Evolutionary conservation across 2,797 vertebrate species (phyloP).

Genomic region (Cossypha dichroa): DNA sequence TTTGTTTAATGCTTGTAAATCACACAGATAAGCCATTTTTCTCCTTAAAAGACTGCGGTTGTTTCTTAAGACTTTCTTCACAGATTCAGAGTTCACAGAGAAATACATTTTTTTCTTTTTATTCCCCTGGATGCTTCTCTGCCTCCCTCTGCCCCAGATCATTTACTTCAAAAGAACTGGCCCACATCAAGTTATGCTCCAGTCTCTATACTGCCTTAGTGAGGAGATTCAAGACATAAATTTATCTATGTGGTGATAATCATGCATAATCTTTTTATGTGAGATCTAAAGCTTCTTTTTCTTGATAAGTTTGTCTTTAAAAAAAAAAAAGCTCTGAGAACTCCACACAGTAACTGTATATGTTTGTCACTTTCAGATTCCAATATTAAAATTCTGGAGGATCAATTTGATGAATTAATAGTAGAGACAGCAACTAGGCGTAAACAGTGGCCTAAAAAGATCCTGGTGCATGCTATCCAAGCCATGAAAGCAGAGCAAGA

Average conservation of each 20-base stretch:
- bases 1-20: background rate
- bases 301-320: background rate
- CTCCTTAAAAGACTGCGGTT: background rate
- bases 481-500: slow-evolving; percentile 85
- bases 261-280: background rate
- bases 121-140: background rate
- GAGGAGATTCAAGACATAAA: background rate
- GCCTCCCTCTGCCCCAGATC: accelerated
- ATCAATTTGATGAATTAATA: slow-evolving; percentile 86
- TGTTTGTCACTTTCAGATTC: slow-evolving; percentile 69
- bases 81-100: background rate
- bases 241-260: background rate
- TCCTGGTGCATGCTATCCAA: slow-evolving; percentile 81
- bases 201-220: background rate
- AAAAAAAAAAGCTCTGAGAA: background rate
- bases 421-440: slow-evolving; percentile 84
- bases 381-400: slow-evolving; percentile 78
- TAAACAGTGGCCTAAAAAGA: slow-evolving; percentile 84
- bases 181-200: background rate
- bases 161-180: background rate
- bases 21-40: background rate
- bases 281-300: background rate
- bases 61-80: background rate
- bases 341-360: background rate
- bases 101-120: accelerated